Evolutionary conservation across 2,888 invertebrate genomes (phyloP).

Genomic region (Scaeva pyrastri): DNA sequence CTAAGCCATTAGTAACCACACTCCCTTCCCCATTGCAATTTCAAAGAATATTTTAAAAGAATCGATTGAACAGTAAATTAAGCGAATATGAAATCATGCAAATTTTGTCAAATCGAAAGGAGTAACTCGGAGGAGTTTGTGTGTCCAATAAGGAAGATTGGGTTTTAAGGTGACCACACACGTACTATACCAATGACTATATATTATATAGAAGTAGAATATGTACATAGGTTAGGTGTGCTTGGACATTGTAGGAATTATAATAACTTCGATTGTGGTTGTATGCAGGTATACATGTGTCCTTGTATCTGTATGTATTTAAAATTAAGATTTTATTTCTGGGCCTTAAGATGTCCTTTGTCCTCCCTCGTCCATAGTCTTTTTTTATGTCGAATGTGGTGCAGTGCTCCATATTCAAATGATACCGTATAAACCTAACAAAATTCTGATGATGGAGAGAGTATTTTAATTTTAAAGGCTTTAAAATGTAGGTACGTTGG

Average conservation of each 20-base stretch:
- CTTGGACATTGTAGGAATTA: slow-evolving; percentile 19
- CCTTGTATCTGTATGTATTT: not conserved
- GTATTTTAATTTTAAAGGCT: not conserved
- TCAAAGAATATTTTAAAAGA: slow-evolving; percentile 31
- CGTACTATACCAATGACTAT: too few species aligned
- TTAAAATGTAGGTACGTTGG: not conserved
- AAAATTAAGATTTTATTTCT: slow-evolving; percentile 31
- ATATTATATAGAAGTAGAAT: too few species aligned
- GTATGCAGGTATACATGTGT: not conserved
- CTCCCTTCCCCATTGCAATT: not conserved
- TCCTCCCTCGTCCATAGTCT: not conserved
- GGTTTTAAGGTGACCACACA: slow-evolving; percentile 7
- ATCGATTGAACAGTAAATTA: slow-evolving; percentile 60
- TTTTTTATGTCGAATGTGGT: not conserved
- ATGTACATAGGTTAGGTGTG: too few species aligned
- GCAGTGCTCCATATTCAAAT: not conserved
- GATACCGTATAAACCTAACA: not conserved
- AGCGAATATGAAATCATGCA: slow-evolving; percentile 66
- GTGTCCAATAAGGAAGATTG: slow-evolving; percentile 15
- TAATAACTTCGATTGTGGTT: slow-evolving; percentile 16
- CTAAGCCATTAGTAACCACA: slow-evolving; percentile 26
- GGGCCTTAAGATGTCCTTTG: not conserved
- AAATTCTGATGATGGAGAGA: not conserved
- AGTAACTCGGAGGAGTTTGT: slow-evolving; percentile 21
- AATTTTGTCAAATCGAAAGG: slow-evolving; percentile 33